These are phyloP conservation scores for Xylocampa areola DNA, from an alignment of 2,888 invertebrate species.

Conservation along the genomic window DNA sequence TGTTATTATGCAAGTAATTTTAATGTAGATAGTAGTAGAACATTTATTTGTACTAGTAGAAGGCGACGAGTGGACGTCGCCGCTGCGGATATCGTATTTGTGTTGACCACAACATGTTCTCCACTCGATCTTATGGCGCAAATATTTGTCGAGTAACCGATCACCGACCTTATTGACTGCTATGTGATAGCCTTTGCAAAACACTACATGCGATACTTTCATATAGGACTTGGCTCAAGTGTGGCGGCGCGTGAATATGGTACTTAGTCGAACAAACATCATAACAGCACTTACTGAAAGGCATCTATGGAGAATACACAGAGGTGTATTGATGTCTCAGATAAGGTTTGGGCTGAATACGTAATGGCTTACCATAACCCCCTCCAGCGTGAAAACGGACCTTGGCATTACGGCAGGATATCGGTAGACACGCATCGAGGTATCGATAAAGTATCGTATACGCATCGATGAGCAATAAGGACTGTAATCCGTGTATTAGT, in stretches of 20 bases:
- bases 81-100: conserved; percentile 73
- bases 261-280: conserved; percentile 35
- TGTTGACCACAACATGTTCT: conserved; percentile 74
- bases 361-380: conserved; percentile 16
- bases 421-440: conserved; percentile 11
- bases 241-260: conserved; percentile 20
- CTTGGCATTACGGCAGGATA: conserved; percentile 5
- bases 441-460: conserved; percentile 17
- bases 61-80: conserved; percentile 52
- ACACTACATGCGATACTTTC: conserved; percentile 69
- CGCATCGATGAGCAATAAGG: conserved; percentile 26
- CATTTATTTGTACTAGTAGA: conserved; percentile 36
- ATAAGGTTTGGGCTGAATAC: conserved; percentile 25
- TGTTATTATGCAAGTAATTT: conserved; percentile 30
- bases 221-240: conserved; percentile 37
- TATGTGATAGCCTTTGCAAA: conserved; percentile 78
- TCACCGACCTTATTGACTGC: conserved; percentile 78
- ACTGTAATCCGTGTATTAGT: conserved; percentile 9
- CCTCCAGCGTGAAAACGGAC: conserved; percentile 12
- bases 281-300: conserved; percentile 26
- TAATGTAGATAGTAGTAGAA: conserved; percentile 38
- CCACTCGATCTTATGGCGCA: conserved; percentile 73
- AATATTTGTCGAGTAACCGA: conserved; percentile 83
- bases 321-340: conserved; percentile 6
- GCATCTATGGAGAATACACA: conserved; percentile 1